A percentile compares a stretch with the other conserved stretches of the same genome.
These are phyloP conservation scores for Disparrhopalites patrizii DNA, from an alignment of 2,888 invertebrate genomes.

Conservation along the genomic window DNA sequence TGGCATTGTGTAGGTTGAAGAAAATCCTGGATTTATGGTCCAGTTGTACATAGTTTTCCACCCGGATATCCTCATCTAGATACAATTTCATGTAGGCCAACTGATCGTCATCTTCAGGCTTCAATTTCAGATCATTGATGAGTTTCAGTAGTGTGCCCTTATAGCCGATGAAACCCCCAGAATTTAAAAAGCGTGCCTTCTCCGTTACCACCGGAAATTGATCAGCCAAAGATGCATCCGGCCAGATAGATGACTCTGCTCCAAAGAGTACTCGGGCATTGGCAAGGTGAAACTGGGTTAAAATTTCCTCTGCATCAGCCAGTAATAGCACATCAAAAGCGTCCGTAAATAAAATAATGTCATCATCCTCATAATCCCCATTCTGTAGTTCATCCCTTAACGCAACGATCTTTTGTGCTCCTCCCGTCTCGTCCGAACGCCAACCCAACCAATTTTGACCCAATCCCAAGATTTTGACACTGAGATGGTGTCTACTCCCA, in stretches of 20 bases:
- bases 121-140: slow-evolving; percentile 59
- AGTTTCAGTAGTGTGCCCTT: slow-evolving; percentile 71
- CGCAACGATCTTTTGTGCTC: slow-evolving; percentile 90
- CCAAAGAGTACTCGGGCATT: slow-evolving; percentile 81
- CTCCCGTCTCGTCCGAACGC: slow-evolving; percentile 72
- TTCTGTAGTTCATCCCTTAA: slow-evolving; percentile 69
- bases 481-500: slow-evolving; percentile 62
- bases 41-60: slow-evolving; percentile 70
- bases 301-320: slow-evolving; percentile 64
- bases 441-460: slow-evolving; percentile 88
- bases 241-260: slow-evolving; percentile 95
- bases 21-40: slow-evolving; percentile 87
- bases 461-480: slow-evolving; percentile 67
- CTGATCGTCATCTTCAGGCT: slow-evolving; percentile 87
- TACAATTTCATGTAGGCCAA: slow-evolving; percentile 85
- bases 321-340: slow-evolving; percentile 81
- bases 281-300: slow-evolving; percentile 68
- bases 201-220: slow-evolving; percentile 70
- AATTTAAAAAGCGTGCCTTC: slow-evolving; percentile 81
- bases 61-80: slow-evolving; percentile 67
- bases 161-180: slow-evolving; percentile 82
- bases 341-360: slow-evolving; percentile 81
- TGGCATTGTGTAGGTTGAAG: slow-evolving; percentile 88
- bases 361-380: slow-evolving; percentile 57
- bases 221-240: slow-evolving; percentile 69